These are phyloP conservation scores for Tachuris rubrigastra DNA, from an alignment of 2,113 vertebrate species.

Conservation along the genomic window DNA sequence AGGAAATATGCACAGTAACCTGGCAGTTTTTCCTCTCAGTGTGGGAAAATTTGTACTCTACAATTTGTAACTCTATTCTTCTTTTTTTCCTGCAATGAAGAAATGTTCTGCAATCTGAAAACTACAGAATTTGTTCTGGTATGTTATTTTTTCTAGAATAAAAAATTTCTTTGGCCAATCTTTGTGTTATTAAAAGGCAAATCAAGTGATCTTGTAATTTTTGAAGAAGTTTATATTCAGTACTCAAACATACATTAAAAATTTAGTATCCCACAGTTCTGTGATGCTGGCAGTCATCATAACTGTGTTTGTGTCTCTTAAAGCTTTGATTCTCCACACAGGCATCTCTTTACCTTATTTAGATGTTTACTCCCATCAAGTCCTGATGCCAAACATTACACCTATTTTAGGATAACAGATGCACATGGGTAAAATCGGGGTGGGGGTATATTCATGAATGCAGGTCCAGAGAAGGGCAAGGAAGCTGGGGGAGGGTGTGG, in stretches of 20 bases:
- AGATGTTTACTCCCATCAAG: background rate
- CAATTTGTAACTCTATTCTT: background rate
- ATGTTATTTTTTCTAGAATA: background rate
- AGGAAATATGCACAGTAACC: background rate
- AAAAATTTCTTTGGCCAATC: background rate
- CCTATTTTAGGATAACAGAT: background rate
- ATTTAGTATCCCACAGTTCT: rapidly evolving
- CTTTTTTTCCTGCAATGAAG: background rate
- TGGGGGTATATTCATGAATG: rapidly evolving
- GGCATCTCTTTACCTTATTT: background rate
- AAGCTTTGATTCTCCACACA: background rate
- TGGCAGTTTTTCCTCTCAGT: background rate
- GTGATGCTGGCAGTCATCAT: background rate
- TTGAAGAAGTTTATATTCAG: background rate
- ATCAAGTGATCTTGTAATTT: background rate
- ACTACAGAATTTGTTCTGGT: background rate
- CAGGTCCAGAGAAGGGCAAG: background rate
- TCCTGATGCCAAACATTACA: background rate
- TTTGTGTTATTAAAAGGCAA: background rate
- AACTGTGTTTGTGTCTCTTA: rapidly evolving
- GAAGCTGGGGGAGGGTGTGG: background rate
- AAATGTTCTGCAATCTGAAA: background rate
- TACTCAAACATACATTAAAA: background rate
- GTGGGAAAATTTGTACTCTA: background rate
- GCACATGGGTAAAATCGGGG: background rate